Base-by-base conservation (phyloP, 1,140 invertebrate species). In the Aphaenogaster floridana region DNA sequence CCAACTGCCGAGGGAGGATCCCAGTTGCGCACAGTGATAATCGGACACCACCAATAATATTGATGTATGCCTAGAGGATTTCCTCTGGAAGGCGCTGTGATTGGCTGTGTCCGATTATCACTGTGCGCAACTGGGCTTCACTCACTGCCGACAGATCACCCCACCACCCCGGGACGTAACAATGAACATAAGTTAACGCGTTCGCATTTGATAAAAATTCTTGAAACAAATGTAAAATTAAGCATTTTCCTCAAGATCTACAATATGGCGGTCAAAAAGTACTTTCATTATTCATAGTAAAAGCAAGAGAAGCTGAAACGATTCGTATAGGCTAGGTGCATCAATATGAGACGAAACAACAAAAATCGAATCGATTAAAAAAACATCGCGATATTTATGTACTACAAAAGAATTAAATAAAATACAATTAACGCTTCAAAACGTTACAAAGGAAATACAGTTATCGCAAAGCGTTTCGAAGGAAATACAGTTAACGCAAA, bases 201-300 rank as follows among this genome's bases (percentile, higher is more conserved):
- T 39, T 66, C 7, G 6, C 63, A 66, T 66, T 66, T 66, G 7
- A 9, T 66, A 42, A 66, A 66, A 8, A 66, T 66, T 42, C 8
- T 66, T 39, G 63, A 66, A n/a, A 17, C 63, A 3, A 64, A 64
- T 64, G 15, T 39, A 64, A 39, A 28, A 28, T 64, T 42, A 13
- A 64, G 15, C 63, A 64, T 64, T 64, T 64, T 64, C 36, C 63
- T 17, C 63, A 42, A 64, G 63, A 64, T 17, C 3, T 8, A 39
- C 63, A 17, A 66, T 39, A 64, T 39, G 63, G 11, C 39, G 13
- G 11, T 64, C 63, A 39, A 64, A 39, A 64, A 42, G 15, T 64
- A 7, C 15, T 63, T 36, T 11, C 63, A 64, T 64, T 64, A 64
- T 0, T 13, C 39, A 13, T 64, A 9, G 13, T 64, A 15, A 39